Evolutionary conservation across 1,140 invertebrate species (phyloP).

Genomic region (Cydia fagiglandana): DNA sequence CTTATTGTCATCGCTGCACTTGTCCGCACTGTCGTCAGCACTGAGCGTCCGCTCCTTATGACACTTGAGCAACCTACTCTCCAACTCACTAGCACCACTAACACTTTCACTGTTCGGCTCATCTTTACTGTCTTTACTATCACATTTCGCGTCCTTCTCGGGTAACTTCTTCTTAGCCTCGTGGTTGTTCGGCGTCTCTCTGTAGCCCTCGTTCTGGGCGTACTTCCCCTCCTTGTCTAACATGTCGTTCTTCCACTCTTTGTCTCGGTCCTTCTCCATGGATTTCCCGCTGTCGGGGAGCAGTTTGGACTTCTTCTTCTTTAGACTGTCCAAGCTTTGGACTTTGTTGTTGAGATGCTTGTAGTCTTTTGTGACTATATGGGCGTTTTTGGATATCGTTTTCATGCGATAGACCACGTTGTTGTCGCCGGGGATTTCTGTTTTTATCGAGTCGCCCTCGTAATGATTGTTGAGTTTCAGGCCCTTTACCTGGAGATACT

Average conservation of each 20-base stretch:
- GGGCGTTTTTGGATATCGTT: constrained; percentile 73
- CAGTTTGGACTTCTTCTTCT: constrained; percentile 72
- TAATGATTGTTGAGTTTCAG: constrained; percentile 71
- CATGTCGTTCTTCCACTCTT: constrained; percentile 67
- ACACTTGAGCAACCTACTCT: constrained; percentile 65
- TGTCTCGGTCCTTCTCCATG: constrained; percentile 65
- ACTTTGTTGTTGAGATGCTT: constrained; percentile 65
- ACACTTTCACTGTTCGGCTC: constrained; percentile 60
- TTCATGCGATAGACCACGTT: constrained; percentile 76
- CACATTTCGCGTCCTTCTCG: constrained; percentile 64
- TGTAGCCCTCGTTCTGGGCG: constrained; percentile 75
- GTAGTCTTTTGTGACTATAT: constrained; percentile 75
- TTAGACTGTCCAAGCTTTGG: constrained; percentile 60
- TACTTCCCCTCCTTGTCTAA: constrained; percentile 75
- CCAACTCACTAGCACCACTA: constrained; percentile 67
- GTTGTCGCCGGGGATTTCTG: constrained; percentile 62
- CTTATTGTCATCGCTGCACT: constrained; percentile 58
- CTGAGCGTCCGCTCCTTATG: constrained; percentile 71
- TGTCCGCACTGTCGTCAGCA: constrained; percentile 52
- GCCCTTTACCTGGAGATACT: constrained; percentile 68
- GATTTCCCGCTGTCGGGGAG: constrained; percentile 53
- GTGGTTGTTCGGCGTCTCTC: constrained; percentile 71
- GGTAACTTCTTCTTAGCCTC: constrained; percentile 72
- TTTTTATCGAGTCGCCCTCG: constrained; percentile 60
- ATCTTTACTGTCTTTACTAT: constrained; percentile 69